A percentile compares a stretch with the other conserved stretches of the same genome.
Conservation (phyloP, 2,888 invertebrate genomes). For the Caenorhabditis sp. region DNA sequence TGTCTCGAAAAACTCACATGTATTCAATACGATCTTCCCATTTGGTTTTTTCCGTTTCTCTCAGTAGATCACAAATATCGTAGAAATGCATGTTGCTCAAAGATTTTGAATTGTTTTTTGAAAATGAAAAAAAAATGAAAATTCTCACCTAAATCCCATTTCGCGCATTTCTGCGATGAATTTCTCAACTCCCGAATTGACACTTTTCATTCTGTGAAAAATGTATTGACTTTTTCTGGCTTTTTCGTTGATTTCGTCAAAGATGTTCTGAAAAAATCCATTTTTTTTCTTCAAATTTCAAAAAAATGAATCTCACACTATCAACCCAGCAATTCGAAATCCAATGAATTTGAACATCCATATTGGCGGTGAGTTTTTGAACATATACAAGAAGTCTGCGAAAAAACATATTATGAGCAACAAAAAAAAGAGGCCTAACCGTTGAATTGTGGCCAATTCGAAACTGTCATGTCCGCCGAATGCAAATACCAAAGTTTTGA, state of each 20-base stretch:
- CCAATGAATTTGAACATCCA: conserved; percentile 1
- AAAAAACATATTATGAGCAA: not conserved
- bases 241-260: not conserved
- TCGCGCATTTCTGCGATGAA: not conserved
- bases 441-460: conserved; percentile 3
- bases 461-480: conserved; percentile 18
- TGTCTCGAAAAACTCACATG: no score
- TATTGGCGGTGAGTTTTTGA: not conserved
- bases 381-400: not conserved
- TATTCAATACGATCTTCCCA: no score
- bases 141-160: not conserved
- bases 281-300: not conserved
- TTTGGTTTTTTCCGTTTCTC: no score
- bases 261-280: not conserved
- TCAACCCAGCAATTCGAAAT: not conserved
- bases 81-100: not conserved
- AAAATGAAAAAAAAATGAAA: not conserved
- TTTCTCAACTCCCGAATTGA: not conserved
- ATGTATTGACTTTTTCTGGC: not conserved
- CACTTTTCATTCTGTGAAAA: no score
- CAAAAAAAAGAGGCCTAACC: not conserved
- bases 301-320: not conserved
- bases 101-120: no score
- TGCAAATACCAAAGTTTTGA: conserved; percentile 27
- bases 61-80: not conserved